Conservation (phyloP, 2,113 vertebrate species). For the Rhabdornis inornatus region DNA sequence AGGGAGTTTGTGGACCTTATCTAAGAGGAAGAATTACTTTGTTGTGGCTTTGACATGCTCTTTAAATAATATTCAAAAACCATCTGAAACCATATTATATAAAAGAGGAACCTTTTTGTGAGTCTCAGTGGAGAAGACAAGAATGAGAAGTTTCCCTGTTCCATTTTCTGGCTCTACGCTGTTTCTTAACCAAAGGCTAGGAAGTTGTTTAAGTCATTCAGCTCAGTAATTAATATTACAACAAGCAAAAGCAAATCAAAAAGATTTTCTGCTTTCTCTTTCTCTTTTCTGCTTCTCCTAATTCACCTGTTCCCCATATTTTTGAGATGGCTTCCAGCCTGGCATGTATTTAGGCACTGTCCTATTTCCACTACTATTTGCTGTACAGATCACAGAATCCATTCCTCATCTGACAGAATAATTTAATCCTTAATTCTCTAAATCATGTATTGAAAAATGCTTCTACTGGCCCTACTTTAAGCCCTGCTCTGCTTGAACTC, state of each 20-base stretch:
- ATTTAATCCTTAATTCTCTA: conserved; percentile 21
- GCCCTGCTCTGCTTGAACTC: background rate
- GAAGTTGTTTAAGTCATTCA: conserved; percentile 7
- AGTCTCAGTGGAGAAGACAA: background rate
- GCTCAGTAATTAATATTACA: conserved; percentile 5
- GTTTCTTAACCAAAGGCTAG: background rate
- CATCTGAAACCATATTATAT: background rate
- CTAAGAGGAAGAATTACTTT: conserved; percentile 1
- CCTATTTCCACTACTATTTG: background rate
- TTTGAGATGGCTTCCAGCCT: background rate
- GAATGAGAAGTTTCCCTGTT: background rate
- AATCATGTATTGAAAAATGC: background rate
- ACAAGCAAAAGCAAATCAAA: background rate
- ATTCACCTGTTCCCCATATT: background rate
- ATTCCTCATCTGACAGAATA: background rate
- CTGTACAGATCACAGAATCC: background rate
- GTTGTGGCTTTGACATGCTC: background rate
- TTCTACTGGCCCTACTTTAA: background rate
- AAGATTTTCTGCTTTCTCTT: background rate
- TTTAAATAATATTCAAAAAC: background rate
- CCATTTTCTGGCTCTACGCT: background rate
- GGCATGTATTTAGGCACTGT: background rate
- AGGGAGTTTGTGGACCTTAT: background rate
- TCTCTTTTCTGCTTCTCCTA: background rate
- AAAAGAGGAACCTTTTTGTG: background rate